phyloP scores from a whole-genome alignment of 2,113 vertebrate genomes.

The Cinclus mexicanus region DNA sequence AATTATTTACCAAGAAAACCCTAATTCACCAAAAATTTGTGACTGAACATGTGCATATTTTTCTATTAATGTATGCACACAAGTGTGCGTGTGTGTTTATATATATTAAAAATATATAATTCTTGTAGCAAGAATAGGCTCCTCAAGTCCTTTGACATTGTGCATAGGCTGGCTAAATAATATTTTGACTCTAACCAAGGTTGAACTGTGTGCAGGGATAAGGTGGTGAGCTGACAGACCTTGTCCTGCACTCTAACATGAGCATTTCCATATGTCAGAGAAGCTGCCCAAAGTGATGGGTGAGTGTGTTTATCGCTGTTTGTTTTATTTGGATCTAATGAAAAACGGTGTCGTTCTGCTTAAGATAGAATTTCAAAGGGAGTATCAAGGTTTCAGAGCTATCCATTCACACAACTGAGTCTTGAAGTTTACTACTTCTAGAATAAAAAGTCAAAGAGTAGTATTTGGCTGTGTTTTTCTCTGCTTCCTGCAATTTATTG shows the following conservation, averaged over 20 bases:
- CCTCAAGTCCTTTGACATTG: neutral
- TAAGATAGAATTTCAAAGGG: neutral
- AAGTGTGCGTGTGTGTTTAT: fast-evolving
- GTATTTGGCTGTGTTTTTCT: neutral
- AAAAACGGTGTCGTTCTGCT: neutral
- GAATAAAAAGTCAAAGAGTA: neutral
- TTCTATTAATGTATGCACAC: neutral
- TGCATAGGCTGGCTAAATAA: neutral
- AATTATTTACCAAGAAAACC: neutral
- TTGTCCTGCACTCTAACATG: fast-evolving
- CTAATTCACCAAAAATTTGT: neutral
- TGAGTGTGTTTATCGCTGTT: neutral
- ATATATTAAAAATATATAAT: neutral
- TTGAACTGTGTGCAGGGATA: neutral
- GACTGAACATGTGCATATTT: neutral
- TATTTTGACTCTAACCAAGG: neutral
- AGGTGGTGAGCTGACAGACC: neutral
- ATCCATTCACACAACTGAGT: neutral
- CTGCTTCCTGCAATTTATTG: neutral
- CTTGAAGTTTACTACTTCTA: neutral
- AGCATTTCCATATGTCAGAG: neutral
- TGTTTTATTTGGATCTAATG: neutral
- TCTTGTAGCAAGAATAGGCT: neutral
- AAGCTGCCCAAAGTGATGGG: neutral
- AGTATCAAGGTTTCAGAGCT: neutral